phyloP scores from a whole-genome alignment of 2,888 invertebrate genomes.

The Eugnorisma glareosa region DNA sequence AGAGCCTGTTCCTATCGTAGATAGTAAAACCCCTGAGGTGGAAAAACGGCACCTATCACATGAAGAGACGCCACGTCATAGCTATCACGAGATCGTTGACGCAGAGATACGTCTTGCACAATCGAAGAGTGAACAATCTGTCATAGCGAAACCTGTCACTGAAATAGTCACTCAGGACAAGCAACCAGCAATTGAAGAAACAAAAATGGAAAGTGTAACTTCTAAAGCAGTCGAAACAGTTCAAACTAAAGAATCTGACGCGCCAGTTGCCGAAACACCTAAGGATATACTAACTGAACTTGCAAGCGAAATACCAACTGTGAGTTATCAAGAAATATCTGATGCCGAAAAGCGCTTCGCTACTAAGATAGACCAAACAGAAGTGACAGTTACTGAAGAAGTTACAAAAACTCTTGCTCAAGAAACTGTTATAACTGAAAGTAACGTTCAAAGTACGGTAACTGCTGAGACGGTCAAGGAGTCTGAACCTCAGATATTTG shows the following conservation, averaged over 20 bases:
- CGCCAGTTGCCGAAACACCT: slow-evolving; percentile 27
- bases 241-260: slow-evolving; percentile 50
- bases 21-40: background rate
- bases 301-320: slow-evolving; percentile 44
- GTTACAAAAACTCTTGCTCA: background rate
- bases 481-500: slow-evolving; percentile 44
- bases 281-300: slow-evolving; percentile 41
- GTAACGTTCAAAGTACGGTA: background rate
- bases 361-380: background rate
- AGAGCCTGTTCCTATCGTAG: background rate
- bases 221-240: slow-evolving; percentile 28
- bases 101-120: slow-evolving; percentile 74
- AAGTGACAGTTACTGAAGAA: background rate
- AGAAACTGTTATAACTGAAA: slow-evolving; percentile 7
- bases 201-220: background rate
- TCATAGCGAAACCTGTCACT: background rate
- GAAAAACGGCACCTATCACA: slow-evolving; percentile 39
- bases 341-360: slow-evolving; percentile 57
- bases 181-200: background rate
- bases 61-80: slow-evolving; percentile 71
- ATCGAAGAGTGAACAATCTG: slow-evolving; percentile 25
- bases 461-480: background rate
- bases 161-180: slow-evolving; percentile 9
- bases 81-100: slow-evolving; percentile 76
- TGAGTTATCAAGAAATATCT: slow-evolving; percentile 57